A percentile compares a stretch with the other conserved stretches of the same genome.
Conservation (phyloP, 2,888 invertebrate species). For the Chymomyza amoena region DNA sequence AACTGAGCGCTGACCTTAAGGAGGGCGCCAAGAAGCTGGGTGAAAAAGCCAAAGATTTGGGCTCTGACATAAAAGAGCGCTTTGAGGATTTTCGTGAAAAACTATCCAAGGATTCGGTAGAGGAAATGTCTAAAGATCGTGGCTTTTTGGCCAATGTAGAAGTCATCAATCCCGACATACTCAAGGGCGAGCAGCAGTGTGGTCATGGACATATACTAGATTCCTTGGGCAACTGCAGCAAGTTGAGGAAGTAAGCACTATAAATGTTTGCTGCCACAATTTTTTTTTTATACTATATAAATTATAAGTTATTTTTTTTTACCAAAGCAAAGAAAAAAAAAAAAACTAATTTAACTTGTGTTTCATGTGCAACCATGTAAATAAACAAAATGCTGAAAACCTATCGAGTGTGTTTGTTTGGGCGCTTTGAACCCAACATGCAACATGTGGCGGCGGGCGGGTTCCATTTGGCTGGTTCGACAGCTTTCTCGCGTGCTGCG, state of each 20-base stretch:
- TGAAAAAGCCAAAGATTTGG: conserved; percentile 71
- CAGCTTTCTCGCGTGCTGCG: conserved; percentile 49
- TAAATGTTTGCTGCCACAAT: neutral
- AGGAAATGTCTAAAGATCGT: conserved; percentile 55
- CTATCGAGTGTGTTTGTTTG: neutral
- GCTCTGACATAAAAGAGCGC: conserved; percentile 67
- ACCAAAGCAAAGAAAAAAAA: too few relatives aligned
- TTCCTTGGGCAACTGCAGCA: conserved; percentile 76
- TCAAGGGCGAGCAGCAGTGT: conserved; percentile 74
- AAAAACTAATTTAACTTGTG: neutral
- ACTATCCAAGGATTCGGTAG: conserved; percentile 62
- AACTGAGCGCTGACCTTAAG: conserved; percentile 69
- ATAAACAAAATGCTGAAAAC: neutral
- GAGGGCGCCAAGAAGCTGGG: conserved; percentile 71
- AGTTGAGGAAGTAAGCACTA: conserved; percentile 67
- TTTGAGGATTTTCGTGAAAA: conserved; percentile 73
- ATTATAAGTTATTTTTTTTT: conserved; percentile 2
- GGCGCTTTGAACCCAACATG: conserved; percentile 9
- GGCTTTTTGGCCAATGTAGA: conserved; percentile 70
- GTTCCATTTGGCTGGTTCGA: conserved; percentile 31
- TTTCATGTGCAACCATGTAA: neutral
- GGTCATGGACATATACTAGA: conserved; percentile 76
- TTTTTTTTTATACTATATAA: conserved; percentile 17
- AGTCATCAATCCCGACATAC: conserved; percentile 72
- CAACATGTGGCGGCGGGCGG: neutral